phyloP scores from a whole-genome alignment of 2,888 invertebrate species.

The Drosophila engyochracea region DNA sequence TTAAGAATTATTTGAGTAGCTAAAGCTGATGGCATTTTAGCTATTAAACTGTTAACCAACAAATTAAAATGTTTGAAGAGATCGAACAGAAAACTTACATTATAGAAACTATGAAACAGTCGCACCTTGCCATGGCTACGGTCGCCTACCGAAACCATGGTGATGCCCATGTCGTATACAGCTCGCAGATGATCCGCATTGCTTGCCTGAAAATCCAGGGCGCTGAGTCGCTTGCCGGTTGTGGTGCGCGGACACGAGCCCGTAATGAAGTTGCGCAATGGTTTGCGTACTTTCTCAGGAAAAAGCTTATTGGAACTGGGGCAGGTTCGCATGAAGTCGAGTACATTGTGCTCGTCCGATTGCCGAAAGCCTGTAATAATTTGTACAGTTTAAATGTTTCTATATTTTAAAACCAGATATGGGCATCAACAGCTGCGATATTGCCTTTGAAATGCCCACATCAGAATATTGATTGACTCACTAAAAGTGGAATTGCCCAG shows the following conservation, averaged over 20 bases:
- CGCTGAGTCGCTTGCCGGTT: constrained; percentile 88
- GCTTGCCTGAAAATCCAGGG: constrained; percentile 91
- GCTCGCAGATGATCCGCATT: constrained; percentile 95
- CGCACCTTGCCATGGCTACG: constrained; percentile 91
- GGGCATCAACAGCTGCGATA: not conserved
- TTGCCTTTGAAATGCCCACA: not conserved
- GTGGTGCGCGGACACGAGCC: constrained; percentile 90
- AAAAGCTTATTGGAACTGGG: constrained; percentile 94
- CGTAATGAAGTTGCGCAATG: constrained; percentile 93
- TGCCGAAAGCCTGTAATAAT: constrained; percentile 84
- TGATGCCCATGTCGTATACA: constrained; percentile 97
- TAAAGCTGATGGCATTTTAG: not conserved
- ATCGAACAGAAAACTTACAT: constrained; percentile 87
- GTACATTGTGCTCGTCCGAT: constrained; percentile 87
- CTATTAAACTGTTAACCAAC: not conserved
- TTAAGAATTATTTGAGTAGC: not conserved
- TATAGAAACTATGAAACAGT: constrained; percentile 94
- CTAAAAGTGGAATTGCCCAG: constrained; percentile 87
- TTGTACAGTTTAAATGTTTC: not conserved
- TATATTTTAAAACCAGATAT: not conserved
- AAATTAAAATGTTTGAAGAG: constrained; percentile 17
- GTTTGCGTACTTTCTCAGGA: constrained; percentile 93
- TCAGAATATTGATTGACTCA: constrained; percentile 58
- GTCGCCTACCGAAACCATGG: constrained; percentile 94
- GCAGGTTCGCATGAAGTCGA: constrained; percentile 89